Conservation (phyloP, 1,140 invertebrate species). For the Leptinotarsa undecemlineata region DNA sequence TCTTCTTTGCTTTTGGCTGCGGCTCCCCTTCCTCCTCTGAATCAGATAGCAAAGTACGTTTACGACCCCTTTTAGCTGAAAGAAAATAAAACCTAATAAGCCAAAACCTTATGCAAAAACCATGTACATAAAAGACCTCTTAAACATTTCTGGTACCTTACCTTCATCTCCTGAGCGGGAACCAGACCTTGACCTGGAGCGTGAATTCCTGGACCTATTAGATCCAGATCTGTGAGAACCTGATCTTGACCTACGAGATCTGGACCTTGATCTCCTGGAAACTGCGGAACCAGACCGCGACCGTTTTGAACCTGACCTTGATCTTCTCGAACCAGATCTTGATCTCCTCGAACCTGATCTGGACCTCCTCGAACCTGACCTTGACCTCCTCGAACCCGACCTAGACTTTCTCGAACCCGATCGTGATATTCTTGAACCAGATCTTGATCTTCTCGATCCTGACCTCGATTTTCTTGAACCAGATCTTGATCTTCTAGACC, state of each 20-base stretch:
- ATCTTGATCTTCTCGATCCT: conserved; percentile 39
- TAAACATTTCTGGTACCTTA: no score
- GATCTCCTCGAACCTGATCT: conserved; percentile 36
- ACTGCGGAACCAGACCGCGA: conserved; percentile 39
- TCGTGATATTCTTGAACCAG: conserved; percentile 33
- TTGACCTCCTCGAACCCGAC: conserved; percentile 54
- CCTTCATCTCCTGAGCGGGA: conserved; percentile 24
- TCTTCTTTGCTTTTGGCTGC: conserved; percentile 55
- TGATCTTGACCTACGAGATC: conserved; percentile 32
- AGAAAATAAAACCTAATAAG: no score
- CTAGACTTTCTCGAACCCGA: conserved; percentile 41
- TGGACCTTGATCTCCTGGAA: conserved; percentile 50
- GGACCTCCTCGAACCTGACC: conserved; percentile 50
- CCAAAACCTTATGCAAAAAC: no score
- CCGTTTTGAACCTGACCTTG: conserved; percentile 36
- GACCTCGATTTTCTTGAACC: conserved; percentile 49
- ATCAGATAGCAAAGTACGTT: conserved; percentile 59
- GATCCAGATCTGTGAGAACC: conserved; percentile 37
- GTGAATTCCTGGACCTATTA: conserved; percentile 30
- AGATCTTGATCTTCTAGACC: conserved; percentile 49
- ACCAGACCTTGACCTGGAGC: conserved; percentile 38
- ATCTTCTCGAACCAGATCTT: conserved; percentile 37
- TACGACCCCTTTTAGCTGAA: conserved; percentile 43
- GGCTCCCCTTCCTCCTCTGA: conserved; percentile 59
- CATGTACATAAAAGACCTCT: no score